These are phyloP conservation scores for Molossus molossus DNA, from an alignment of 2,797 vertebrate species.

Conservation along the genomic window DNA sequence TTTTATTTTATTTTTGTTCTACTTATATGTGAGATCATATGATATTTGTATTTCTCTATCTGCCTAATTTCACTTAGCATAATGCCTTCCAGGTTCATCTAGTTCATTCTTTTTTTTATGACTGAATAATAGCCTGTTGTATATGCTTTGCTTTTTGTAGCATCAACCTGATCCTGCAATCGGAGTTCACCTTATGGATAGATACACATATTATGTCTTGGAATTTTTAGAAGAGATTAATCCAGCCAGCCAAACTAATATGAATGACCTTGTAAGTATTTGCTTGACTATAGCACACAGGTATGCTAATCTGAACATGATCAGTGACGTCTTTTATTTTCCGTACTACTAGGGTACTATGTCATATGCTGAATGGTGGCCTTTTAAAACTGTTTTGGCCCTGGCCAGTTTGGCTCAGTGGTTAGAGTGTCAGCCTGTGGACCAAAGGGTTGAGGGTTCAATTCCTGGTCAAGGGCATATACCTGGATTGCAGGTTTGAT, in stretches of 20 bases:
- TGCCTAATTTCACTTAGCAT: neutral
- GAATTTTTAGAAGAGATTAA: conserved; percentile 99
- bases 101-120: neutral
- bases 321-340: neutral
- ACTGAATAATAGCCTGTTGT: neutral
- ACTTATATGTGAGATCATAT: neutral
- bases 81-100: neutral
- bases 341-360: neutral
- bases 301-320: neutral
- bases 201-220: conserved; percentile 98
- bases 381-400: neutral
- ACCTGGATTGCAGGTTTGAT: too few species aligned
- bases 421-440: too few species aligned
- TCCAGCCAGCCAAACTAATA: conserved; percentile 96
- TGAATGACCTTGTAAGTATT: conserved; percentile 97
- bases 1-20: neutral
- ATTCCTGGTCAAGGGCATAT: too few species aligned
- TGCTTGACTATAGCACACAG: neutral
- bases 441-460: too few species aligned
- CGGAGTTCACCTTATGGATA: conserved; percentile 98
- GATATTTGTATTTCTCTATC: neutral
- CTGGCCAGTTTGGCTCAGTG: too few species aligned
- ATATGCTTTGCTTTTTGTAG: conserved; percentile 88
- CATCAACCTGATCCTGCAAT: conserved; percentile 98
- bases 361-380: neutral